Percentiles rank a stretch among this genome's conserved stretches.
Evolutionary conservation across 2,797 vertebrate genomes (phyloP).

Genomic region (Macropodus opercularis): DNA sequence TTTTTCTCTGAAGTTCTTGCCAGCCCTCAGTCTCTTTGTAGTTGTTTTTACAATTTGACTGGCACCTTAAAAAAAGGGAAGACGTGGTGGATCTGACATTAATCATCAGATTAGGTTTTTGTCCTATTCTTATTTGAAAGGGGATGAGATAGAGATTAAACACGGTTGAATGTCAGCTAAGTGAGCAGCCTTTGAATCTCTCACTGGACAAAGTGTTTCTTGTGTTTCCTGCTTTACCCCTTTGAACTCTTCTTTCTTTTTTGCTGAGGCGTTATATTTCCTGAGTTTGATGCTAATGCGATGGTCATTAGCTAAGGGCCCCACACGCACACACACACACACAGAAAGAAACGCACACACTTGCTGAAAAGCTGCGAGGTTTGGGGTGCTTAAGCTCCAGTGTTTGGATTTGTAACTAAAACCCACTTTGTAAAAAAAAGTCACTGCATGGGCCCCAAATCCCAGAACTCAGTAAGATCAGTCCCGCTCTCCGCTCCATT

Average conservation of each 20-base stretch:
- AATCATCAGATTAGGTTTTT: constrained; percentile 39
- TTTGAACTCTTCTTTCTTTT: constrained; percentile 48
- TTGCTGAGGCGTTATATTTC: constrained; percentile 46
- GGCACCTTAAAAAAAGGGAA: constrained; percentile 55
- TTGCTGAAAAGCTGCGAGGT: constrained; percentile 39
- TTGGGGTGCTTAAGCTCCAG: constrained; percentile 49
- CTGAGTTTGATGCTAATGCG: constrained; percentile 62
- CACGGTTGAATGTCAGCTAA: constrained; percentile 16
- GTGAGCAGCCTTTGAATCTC: constrained; percentile 32
- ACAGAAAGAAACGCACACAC: constrained; percentile 30
- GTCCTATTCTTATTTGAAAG: constrained; percentile 4
- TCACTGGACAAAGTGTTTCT: constrained; percentile 32
- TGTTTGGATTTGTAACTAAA: constrained; percentile 81
- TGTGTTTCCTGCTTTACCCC: constrained; percentile 36
- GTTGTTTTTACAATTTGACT: constrained; percentile 59
- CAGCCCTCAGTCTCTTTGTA: constrained; percentile 48
- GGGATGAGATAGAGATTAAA: neutral
- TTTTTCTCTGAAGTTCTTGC: constrained; percentile 63
- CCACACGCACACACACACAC: constrained; percentile 59
- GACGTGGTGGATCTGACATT: constrained; percentile 35
- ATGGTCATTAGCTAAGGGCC: constrained; percentile 61
- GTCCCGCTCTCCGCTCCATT: constrained; percentile 58
- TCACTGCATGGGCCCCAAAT: constrained; percentile 69
- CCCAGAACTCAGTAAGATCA: constrained; percentile 58
- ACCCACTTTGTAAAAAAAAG: no score